Percentiles rank a stretch among this genome's conserved stretches.
phyloP scores from a whole-genome alignment of 2,797 vertebrate genomes.

The Anguilla megastoma region DNA sequence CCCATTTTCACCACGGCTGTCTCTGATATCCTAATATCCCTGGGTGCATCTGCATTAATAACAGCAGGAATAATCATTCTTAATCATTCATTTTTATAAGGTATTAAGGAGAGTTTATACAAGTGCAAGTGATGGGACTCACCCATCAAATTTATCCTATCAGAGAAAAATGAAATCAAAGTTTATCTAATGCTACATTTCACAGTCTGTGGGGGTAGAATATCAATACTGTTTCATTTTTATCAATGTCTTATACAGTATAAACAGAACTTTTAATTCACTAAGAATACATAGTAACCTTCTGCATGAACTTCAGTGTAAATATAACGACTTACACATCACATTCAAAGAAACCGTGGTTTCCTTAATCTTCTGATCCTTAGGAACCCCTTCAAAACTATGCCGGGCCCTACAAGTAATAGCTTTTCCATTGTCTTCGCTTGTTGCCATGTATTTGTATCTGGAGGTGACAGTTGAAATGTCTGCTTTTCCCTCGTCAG shows the following conservation, averaged over 20 bases:
- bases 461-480: slow-evolving; percentile 16
- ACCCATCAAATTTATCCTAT: too few relatives aligned
- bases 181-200: background rate
- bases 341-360: slow-evolving; percentile 49
- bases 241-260: background rate
- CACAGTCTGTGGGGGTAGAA: background rate
- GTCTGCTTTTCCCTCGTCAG: background rate
- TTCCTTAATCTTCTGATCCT: slow-evolving; percentile 47
- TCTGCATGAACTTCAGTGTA: too few relatives aligned
- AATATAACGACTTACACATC: slow-evolving; percentile 59
- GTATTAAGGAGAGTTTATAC: background rate
- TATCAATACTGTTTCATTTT: too few relatives aligned
- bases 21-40: slow-evolving; percentile 30
- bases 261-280: background rate
- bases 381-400: slow-evolving; percentile 42
- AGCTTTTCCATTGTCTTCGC: slow-evolving; percentile 36
- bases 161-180: background rate
- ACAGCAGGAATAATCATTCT: background rate
- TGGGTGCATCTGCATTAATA: slow-evolving; percentile 57
- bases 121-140: background rate
- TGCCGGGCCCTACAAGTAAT: slow-evolving; percentile 66
- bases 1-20: slow-evolving; percentile 47
- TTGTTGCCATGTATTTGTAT: slow-evolving; percentile 50
- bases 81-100: background rate
- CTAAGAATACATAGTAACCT: background rate